phyloP scores from a whole-genome alignment of 1,140 invertebrate species.

The Dermatophagoides farinae region DNA sequence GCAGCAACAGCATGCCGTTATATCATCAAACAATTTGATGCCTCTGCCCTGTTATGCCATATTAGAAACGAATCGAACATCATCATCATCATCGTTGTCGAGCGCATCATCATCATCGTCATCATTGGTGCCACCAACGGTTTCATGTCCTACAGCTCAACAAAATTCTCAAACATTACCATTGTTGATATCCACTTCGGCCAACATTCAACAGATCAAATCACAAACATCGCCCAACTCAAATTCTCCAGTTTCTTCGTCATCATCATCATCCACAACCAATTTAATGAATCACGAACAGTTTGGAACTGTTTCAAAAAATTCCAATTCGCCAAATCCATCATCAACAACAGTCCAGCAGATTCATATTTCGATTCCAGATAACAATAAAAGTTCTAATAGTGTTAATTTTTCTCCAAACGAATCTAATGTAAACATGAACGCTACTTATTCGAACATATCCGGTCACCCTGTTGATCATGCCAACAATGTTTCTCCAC shows the following conservation, averaged over 20 bases:
- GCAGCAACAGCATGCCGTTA: background rate
- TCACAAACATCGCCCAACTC: conserved; percentile 2
- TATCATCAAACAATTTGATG: background rate
- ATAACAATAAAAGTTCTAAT: background rate
- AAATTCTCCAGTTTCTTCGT: background rate
- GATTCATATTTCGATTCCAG: background rate
- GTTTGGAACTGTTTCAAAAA: background rate
- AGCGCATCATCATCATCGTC: conserved; percentile 4
- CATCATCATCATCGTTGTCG: conserved; percentile 3
- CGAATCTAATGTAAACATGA: background rate
- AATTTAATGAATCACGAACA: background rate
- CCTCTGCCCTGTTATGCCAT: background rate
- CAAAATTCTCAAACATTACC: background rate
- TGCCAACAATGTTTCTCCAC: background rate
- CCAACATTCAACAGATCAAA: background rate
- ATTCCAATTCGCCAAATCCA: background rate
- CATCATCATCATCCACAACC: background rate
- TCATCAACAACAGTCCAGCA: background rate
- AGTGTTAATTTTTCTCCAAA: background rate
- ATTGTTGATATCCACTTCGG: background rate
- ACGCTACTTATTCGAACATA: background rate
- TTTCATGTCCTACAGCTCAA: background rate
- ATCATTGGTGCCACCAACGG: background rate
- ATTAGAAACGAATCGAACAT: background rate
- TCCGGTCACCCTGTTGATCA: background rate